Conservation (phyloP, 2,797 vertebrate species). For the Centroberyx gerrardi region DNA sequence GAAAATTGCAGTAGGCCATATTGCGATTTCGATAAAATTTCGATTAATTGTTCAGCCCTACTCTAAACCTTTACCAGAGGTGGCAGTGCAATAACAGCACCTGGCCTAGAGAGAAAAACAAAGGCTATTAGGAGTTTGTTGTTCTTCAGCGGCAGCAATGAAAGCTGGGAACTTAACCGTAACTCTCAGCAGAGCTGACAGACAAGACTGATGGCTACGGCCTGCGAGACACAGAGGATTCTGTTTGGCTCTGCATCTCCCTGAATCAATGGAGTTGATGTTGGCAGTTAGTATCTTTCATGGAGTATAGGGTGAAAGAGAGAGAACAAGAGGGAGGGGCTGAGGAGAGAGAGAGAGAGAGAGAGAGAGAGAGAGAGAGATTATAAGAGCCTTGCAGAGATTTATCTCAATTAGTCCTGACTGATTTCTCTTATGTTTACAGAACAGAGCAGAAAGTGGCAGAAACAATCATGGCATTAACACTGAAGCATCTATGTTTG, state of each 20-base stretch:
- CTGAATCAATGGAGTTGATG: conserved; percentile 43
- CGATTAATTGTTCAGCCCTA: too few relatives aligned
- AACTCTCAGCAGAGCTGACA: conserved; percentile 43
- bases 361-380: conserved; percentile 7
- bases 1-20: too few relatives aligned
- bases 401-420: conserved; percentile 44
- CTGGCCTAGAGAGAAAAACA: conserved; percentile 12
- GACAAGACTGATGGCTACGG: conserved; percentile 20
- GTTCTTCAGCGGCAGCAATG: conserved; percentile 23
- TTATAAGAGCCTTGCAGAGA: not conserved
- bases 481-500: conserved; percentile 12
- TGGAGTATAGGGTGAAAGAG: conserved; percentile 22
- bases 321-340: conserved; percentile 23
- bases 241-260: conserved; percentile 23
- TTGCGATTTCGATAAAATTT: too few relatives aligned
- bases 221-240: conserved; percentile 33
- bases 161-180: conserved; percentile 38
- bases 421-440: conserved; percentile 39
- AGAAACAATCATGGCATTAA: conserved; percentile 12
- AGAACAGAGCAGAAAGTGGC: conserved; percentile 16
- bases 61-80: conserved; percentile 9
- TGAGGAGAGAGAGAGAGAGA: conserved; percentile 3
- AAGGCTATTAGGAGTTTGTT: not conserved
- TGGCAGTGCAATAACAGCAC: conserved; percentile 15
- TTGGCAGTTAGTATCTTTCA: conserved; percentile 44